Conservation (phyloP, 1,140 invertebrate genomes). For the Heliconius congener region DNA sequence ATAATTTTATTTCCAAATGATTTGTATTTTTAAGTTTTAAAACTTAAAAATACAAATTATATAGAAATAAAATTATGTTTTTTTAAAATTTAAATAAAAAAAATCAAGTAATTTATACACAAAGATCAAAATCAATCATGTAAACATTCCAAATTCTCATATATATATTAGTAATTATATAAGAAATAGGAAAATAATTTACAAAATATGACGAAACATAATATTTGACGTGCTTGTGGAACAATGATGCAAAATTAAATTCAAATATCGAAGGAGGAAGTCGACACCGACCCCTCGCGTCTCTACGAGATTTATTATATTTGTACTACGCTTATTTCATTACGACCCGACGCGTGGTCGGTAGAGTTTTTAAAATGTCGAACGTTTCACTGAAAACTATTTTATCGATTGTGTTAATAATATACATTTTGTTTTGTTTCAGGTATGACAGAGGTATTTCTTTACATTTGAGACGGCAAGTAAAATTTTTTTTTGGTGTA, state of each 20-base stretch:
- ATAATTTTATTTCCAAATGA: too few species aligned
- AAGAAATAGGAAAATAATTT: neutral
- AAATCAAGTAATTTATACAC: too few species aligned
- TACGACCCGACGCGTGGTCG: conserved; percentile 57
- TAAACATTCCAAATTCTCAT: too few species aligned
- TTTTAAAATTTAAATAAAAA: too few species aligned
- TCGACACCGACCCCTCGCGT: conserved; percentile 68
- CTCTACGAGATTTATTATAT: conserved; percentile 78
- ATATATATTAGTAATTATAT: neutral
- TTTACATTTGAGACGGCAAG: neutral
- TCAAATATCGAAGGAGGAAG: conserved; percentile 80
- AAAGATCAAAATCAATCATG: too few species aligned
- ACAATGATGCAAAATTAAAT: conserved; percentile 76
- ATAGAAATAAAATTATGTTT: too few species aligned
- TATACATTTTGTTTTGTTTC: conserved; percentile 9
- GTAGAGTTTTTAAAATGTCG: conserved; percentile 33
- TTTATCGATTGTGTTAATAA: neutral
- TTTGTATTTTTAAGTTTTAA: too few species aligned
- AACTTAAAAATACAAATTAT: too few species aligned
- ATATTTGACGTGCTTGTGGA: conserved; percentile 30
- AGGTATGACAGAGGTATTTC: conserved; percentile 13
- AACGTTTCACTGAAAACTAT: conserved; percentile 1
- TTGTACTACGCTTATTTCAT: conserved; percentile 79
- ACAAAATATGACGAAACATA: conserved; percentile 5
- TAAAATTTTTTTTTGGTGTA: neutral